Base-by-base conservation (phyloP, 1,140 invertebrate species). In the Heliconius hewitsoni region DNA sequence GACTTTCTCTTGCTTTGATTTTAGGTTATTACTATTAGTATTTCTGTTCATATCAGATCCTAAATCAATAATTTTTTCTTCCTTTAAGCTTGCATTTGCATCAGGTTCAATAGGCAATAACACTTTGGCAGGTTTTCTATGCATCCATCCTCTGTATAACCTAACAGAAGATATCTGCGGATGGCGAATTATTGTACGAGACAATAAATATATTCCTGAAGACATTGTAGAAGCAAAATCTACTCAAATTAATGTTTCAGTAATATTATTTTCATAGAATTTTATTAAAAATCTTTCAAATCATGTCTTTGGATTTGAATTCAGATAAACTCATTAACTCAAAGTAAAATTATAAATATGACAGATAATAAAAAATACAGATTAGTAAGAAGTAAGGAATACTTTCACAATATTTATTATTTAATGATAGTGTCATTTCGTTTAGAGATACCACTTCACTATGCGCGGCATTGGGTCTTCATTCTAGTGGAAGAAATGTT, bases 51-150 rank as follows among this genome's bases (percentile, higher is more conserved):
- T 70, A 57, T 81, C 71, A 46, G 80, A 55, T 72, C 86, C 82
- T 37, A 94, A 85, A 76, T 90, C 87, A 74, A 95, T 94, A 8
- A 94, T 72, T 76, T 92, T 90, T 85, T 94, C 92, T 82, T 90
- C 86, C 85, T 91, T 92, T 30, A 94, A 83, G 60, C 73, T 83
- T 34, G 80, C 60, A 74, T 90, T 86, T n/a, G 81, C 46, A 52
- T 84, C 85, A 8, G 85, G 71, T 77, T 93, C 86, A 72, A 89
- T 90, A 16, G 93, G 90, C 52, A 94, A 84, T 70, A 91, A 50
- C 50, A 93, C 90, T 82, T 90, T 93, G 46, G 86, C 84, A 16
- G 93, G 91, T 77, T 86, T 88, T 76, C 93, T 89, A 71, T 93
- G 90, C 81, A 86, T 83, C 91, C 93, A 94, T 77, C 91, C 86